Evolutionary conservation across 2,797 vertebrate genomes (phyloP).

Genomic region (Channallabes apus): DNA sequence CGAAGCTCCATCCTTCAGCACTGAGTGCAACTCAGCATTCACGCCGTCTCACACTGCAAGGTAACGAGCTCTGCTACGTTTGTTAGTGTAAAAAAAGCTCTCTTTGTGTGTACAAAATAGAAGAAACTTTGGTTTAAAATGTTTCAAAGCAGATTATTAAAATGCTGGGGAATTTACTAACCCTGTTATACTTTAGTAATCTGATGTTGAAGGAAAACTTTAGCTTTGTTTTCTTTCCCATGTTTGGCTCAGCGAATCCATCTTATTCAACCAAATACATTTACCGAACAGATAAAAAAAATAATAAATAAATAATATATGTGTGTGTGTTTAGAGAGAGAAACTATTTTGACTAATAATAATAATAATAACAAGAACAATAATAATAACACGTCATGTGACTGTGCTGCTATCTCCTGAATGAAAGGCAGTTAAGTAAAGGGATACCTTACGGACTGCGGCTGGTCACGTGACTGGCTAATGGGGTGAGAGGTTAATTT

Average conservation of each 20-base stretch:
- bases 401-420: neutral
- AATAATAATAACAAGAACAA: no score
- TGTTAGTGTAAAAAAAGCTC: neutral
- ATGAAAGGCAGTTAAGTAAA: neutral
- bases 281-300: no score
- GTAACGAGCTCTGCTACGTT: neutral
- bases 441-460: no score
- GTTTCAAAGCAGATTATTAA: neutral
- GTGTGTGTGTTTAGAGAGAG: no score
- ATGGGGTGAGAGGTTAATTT: neutral
- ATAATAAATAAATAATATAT: no score
- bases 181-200: neutral
- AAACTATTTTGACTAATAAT: neutral
- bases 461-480: conserved; percentile 8
- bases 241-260: neutral
- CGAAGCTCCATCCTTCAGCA: conserved; percentile 33
- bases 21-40: conserved; percentile 17
- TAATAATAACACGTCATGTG: neutral
- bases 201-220: neutral
- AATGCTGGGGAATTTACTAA: neutral
- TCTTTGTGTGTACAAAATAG: neutral
- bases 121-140: neutral
- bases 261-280: neutral
- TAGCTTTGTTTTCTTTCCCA: neutral
- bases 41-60: neutral